Conservation (phyloP, 2,113 vertebrate species). For the Rhombomys opimus region DNA sequence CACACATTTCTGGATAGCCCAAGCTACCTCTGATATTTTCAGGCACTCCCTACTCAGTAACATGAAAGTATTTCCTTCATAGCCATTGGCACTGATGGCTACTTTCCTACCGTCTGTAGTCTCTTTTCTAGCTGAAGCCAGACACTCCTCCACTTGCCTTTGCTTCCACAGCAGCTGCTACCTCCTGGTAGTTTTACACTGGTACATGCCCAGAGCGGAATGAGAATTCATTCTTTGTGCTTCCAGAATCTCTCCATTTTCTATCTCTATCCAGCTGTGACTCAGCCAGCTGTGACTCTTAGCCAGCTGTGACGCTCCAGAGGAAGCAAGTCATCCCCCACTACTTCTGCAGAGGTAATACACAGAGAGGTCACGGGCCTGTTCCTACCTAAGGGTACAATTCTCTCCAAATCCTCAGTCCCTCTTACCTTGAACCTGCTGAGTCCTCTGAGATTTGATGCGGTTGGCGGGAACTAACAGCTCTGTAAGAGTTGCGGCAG, state of each 20-base stretch:
- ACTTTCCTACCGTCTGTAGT: not conserved
- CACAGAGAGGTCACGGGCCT: not conserved
- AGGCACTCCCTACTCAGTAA: not conserved
- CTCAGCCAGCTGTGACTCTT: not conserved
- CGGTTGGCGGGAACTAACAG: not conserved
- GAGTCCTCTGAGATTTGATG: not conserved
- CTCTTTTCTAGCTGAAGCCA: not conserved
- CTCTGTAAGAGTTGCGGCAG: not conserved
- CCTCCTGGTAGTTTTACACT: conserved; percentile 31
- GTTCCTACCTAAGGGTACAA: not conserved
- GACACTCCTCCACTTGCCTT: not conserved
- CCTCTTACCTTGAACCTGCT: not conserved
- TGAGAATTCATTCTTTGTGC: not conserved
- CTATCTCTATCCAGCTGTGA: conserved; percentile 19
- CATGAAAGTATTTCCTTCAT: conserved; percentile 22
- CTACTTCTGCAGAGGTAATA: not conserved
- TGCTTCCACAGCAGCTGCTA: conserved; percentile 1
- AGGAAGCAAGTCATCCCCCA: not conserved
- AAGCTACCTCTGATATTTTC: not conserved
- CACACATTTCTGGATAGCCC: not conserved
- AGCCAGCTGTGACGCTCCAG: conserved; percentile 1
- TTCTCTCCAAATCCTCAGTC: not conserved
- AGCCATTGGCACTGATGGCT: not conserved
- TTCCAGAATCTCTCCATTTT: conserved; percentile 30
- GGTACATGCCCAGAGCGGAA: conserved; percentile 15